Base-by-base conservation (phyloP, 2,888 invertebrate genomes). In the Cataglyphis rosenhaueri region DNA sequence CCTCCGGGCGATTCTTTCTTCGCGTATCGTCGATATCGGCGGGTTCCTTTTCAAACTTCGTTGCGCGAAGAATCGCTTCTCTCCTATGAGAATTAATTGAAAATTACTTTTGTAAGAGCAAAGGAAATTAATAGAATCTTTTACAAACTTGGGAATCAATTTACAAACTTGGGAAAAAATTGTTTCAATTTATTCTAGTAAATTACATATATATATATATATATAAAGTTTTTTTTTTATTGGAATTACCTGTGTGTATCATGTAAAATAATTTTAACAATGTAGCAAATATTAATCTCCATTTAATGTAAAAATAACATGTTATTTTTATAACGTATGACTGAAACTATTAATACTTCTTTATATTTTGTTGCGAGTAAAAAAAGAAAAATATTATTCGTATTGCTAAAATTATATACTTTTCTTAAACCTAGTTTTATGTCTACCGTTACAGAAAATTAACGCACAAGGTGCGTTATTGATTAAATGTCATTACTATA, bases 401-500 rank as follows among this genome's bases (percentile, higher is more conserved):
- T 52, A 8, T n/a, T 2, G 12, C 15, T 15, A 52, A n/a, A n/a
- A 0, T 52, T n/a, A 52, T 52, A 52, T 18, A 64, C 29, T 74
- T 21, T 18, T 62, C 48, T 48, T 64, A 75, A 75, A 75, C 10
- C 21, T 44, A 64, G 12, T 68, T 29, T 66, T 48, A 66, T n/a
- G n/a, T 9, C 38, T 38, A 38, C n/a, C 9, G 9, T n/a, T 38
- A 12, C 21, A n/a, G 52, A 66, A 76, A 66, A 76, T 29, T 68
- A 10, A 68, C 15, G 55, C 15, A 15, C 68, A 55, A 21, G 41
- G 41, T 75, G n/a, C 52, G n/a, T 52, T 59, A 75, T 64, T 25
- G 64, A 64, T 64, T 41, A 64, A 75, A 75, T 64, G 35, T 64
- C 52, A 75, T 76, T 76, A 76, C 12, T 68, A 4, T 29, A 68